Evolutionary conservation across 2,888 invertebrate genomes (phyloP).

Genomic region (Protonemura montana): DNA sequence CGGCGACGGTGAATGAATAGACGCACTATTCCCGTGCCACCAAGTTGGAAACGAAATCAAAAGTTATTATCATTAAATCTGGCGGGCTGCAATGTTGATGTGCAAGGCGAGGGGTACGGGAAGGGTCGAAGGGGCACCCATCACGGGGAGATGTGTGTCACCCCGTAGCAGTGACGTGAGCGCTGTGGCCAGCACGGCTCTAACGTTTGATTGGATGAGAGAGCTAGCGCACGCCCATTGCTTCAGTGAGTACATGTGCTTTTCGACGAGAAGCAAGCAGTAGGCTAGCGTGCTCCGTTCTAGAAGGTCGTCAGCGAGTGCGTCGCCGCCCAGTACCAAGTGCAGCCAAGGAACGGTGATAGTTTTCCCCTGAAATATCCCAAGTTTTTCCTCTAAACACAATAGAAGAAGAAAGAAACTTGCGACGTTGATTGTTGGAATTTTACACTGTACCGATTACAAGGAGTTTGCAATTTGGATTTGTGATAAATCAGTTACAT

Average conservation of each 20-base stretch:
- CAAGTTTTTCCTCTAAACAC: neutral
- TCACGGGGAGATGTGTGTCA: conserved; percentile 26
- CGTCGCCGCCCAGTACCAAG: neutral
- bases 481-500: neutral
- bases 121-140: conserved; percentile 1
- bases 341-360: conserved; percentile 24
- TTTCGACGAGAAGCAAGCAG: neutral
- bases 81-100: neutral
- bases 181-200: neutral
- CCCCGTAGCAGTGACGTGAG: conserved; percentile 15
- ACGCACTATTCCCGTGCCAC: neutral
- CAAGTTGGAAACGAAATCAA: conserved; percentile 43
- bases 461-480: neutral
- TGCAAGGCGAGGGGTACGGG: neutral
- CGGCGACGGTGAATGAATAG: neutral
- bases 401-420: neutral
- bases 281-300: conserved; percentile 26
- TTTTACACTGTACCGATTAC: conserved; percentile 34
- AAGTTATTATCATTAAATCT: conserved; percentile 44
- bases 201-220: conserved; percentile 28
- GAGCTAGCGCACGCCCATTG: neutral
- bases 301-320: neutral
- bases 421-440: neutral
- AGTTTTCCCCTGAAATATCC: conserved; percentile 8
- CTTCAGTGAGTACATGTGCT: conserved; percentile 28